phyloP scores from a whole-genome alignment of 64 coral and sea anemone species.

The Cladopsammia gracilis region DNA sequence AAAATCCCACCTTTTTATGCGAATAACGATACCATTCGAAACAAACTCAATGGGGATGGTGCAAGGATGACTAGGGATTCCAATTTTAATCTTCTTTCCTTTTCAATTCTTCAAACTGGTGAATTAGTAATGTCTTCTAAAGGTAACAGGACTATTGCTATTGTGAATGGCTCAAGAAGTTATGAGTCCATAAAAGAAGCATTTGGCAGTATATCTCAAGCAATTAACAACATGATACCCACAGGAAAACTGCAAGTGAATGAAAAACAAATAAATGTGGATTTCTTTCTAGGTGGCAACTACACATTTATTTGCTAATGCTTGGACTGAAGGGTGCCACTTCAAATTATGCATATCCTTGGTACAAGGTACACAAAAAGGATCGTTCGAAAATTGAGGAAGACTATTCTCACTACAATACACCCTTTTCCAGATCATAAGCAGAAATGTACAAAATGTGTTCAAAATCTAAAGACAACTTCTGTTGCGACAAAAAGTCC shows the following conservation, averaged over 20 bases:
- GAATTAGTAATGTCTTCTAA: slow-evolving; percentile 31
- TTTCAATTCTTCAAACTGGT: slow-evolving; percentile 38
- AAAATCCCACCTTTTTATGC: too few relatives aligned
- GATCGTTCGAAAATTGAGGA: too few relatives aligned
- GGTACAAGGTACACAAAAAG: too few relatives aligned
- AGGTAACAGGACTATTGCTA: slow-evolving; percentile 41
- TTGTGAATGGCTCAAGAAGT: slow-evolving; percentile 25
- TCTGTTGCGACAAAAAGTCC: slow-evolving; percentile 31
- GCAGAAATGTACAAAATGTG: too few relatives aligned
- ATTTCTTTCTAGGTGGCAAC: slow-evolving; percentile 23
- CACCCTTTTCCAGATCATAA: too few relatives aligned
- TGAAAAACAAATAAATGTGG: neutral
- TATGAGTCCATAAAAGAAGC: slow-evolving; percentile 21
- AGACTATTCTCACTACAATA: too few relatives aligned
- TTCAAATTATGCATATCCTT: neutral
- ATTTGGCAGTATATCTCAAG: slow-evolving; percentile 14
- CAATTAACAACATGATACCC: slow-evolving; percentile 11
- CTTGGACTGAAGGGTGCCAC: neutral
- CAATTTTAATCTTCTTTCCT: slow-evolving; percentile 37
- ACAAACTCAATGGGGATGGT: slow-evolving; percentile 18
- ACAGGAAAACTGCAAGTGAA: slow-evolving; percentile 14
- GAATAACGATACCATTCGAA: too few relatives aligned
- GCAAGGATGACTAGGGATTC: slow-evolving; percentile 39
- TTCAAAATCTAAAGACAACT: slow-evolving; percentile 23
- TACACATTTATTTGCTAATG: neutral